A percentile compares a stretch with the other conserved stretches of the same genome.
phyloP scores from a whole-genome alignment of 2,113 vertebrate genomes.

The Scortum barcoo region DNA sequence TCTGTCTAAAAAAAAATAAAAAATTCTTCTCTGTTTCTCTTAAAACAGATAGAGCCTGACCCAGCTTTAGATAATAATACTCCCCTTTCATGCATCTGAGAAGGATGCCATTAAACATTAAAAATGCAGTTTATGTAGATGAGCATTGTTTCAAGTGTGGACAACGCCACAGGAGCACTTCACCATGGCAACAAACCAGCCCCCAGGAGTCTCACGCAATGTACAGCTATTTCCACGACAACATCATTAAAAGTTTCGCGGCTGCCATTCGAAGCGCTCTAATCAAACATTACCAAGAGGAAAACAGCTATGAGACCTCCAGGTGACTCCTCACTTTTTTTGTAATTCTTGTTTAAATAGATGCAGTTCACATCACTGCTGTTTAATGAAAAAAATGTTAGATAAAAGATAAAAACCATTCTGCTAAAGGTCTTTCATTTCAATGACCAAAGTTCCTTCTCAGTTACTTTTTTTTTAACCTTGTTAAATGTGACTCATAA shows the following conservation, averaged over 20 bases:
- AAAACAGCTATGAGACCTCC: slow-evolving; percentile 55
- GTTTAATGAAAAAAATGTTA: slow-evolving; percentile 29
- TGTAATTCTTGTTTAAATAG: slow-evolving; percentile 40
- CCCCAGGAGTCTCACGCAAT: slow-evolving; percentile 39
- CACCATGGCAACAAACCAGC: slow-evolving; percentile 73
- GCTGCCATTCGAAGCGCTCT: slow-evolving; percentile 55
- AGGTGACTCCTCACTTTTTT: slow-evolving; percentile 52
- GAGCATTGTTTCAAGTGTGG: slow-evolving; percentile 49
- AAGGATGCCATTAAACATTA: slow-evolving; percentile 36
- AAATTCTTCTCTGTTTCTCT: slow-evolving; percentile 8
- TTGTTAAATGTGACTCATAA: slow-evolving; percentile 33
- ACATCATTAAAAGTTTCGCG: slow-evolving; percentile 74
- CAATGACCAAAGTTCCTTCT: slow-evolving; percentile 32
- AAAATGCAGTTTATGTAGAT: slow-evolving; percentile 56
- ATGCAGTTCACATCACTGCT: slow-evolving; percentile 12
- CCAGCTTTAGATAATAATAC: not conserved
- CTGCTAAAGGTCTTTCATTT: slow-evolving; percentile 40
- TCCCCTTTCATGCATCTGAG: slow-evolving; percentile 5
- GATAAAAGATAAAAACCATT: slow-evolving; percentile 34
- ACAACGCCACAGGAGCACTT: slow-evolving; percentile 54
- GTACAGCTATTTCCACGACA: slow-evolving; percentile 68
- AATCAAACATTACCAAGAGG: slow-evolving; percentile 61
- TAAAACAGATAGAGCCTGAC: not conserved
- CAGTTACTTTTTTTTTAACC: slow-evolving; percentile 40
- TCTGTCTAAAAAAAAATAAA: not conserved